Base-by-base conservation (phyloP, 2,888 invertebrate species). In the Drosophila longiperda region DNA sequence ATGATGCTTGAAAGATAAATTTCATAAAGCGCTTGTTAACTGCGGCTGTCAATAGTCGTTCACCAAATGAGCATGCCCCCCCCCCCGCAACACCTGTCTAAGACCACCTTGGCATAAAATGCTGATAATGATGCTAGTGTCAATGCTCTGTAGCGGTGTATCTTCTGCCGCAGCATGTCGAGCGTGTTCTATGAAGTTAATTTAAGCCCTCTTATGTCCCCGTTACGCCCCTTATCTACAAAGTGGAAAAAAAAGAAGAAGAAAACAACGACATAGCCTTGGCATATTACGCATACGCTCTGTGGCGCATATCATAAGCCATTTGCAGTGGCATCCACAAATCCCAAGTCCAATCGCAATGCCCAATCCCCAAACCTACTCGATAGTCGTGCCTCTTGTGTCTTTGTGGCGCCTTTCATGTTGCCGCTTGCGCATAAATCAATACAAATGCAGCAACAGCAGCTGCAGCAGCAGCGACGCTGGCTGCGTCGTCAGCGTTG, bases 1-100 rank as follows among this genome's bases (percentile, higher is more conserved):
- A 87, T 87, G 87, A 89, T 87, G 87, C 87, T 87, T 87, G 87
- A 89, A 87, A 87, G 86, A 87, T 87, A 87, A 89, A 78, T 85
- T 86, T 85, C 74, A 66, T 73, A 74, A 85, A 89, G 75, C 81
- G 78, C 76, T 84, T 74, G 86, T 80, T 87, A 89, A 84, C 85
- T 84, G 83, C 87, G 68, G 74, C 88, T 87, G 87, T 87, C 87
- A 87, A 87, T 89, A 87, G 80, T 86, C 70, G 75, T 69, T 75
- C 73, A 69, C 62, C 75, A 74, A 74, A 74, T 54, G 60, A 54
- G 57, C 49, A 63, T 52, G 5, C 32, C 42, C 23, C 9, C 49
- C 34, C 15, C 15, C 26, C 12, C 26, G 2, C 26, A 2, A 1
- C 26, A 0, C 26, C 1, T 53, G 26, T 33, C 36, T 9, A 36